Percentiles rank a stretch among this genome's conserved stretches.
These are phyloP conservation scores for Rotaria sp. DNA, from an alignment of 2,888 invertebrate genomes.

Conservation along the genomic window DNA sequence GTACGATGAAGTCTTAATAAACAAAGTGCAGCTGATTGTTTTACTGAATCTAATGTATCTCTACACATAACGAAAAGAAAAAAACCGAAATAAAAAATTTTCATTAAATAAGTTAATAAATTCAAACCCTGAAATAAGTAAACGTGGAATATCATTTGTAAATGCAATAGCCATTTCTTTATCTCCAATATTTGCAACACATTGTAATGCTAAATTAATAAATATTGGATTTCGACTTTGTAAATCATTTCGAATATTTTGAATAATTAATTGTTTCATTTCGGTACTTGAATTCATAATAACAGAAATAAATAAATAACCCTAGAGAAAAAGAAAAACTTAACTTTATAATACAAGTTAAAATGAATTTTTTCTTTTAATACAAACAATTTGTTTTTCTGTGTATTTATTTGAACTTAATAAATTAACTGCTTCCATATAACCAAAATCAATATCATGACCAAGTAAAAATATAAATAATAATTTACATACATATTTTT, in stretches of 20 bases:
- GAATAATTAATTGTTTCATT: conserved; percentile 94
- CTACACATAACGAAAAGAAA: conserved; percentile 48
- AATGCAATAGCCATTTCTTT: conserved; percentile 99
- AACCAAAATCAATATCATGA: conserved; percentile 99
- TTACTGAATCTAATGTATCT: conserved; percentile 97
- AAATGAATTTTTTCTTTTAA: background rate
- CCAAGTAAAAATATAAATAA: conserved; percentile 97
- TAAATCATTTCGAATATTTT: conserved; percentile 96
- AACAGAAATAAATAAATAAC: conserved; percentile 97
- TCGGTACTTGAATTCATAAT: conserved; percentile 97
- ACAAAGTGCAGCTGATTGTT: conserved; percentile 96
- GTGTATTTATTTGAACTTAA: conserved; percentile 99
- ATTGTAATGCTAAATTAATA: conserved; percentile 93
- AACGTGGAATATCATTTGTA: conserved; percentile 90
- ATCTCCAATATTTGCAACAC: conserved; percentile 98
- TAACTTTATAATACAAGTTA: background rate
- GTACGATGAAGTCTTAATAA: conserved; percentile 84
- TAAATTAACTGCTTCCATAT: conserved; percentile 99
- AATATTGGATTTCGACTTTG: conserved; percentile 87
- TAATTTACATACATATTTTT: conserved; percentile 99
- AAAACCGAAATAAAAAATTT: conserved; percentile 51
- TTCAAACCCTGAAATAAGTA: conserved; percentile 81
- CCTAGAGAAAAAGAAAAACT: conserved; percentile 61
- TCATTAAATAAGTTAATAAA: background rate
- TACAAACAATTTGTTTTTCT: conserved; percentile 86